Percentiles rank a stretch among this genome's conserved stretches.
These are phyloP conservation scores for Mallotus villosus DNA, from an alignment of 2,797 vertebrate species.

Conservation along the genomic window DNA sequence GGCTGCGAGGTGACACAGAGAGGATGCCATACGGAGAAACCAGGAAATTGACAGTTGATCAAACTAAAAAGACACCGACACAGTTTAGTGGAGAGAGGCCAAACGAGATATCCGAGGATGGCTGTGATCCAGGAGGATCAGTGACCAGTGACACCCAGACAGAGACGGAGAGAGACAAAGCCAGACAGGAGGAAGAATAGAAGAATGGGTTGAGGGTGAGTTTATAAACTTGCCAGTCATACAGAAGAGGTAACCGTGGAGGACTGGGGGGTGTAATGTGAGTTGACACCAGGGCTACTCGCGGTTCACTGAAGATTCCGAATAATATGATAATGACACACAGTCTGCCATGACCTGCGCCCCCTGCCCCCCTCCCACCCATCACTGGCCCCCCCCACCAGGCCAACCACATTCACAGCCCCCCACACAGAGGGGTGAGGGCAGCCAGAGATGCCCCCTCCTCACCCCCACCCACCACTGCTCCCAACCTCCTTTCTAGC, in stretches of 20 bases:
- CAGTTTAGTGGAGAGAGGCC: slow-evolving; percentile 1
- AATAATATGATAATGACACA: slow-evolving; percentile 44
- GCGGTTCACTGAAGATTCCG: slow-evolving; percentile 26
- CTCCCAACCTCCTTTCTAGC: not conserved
- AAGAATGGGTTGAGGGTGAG: not conserved
- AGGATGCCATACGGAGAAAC: slow-evolving; percentile 16
- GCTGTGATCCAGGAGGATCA: slow-evolving; percentile 13
- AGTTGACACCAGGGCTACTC: slow-evolving; percentile 29
- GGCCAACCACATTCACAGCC: slow-evolving; percentile 1
- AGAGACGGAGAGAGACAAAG: not conserved
- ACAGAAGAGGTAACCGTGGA: too few species aligned
- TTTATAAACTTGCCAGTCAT: slow-evolving; percentile 26
- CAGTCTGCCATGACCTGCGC: slow-evolving; percentile 13
- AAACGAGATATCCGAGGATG: too few species aligned
- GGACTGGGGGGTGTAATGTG: slow-evolving; percentile 29
- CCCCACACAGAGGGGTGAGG: not conserved
- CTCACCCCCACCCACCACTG: not conserved
- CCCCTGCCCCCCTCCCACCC: slow-evolving; percentile 8
- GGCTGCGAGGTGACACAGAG: not conserved
- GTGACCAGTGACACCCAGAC: not conserved
- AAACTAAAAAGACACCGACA: too few species aligned
- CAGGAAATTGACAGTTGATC: too few species aligned
- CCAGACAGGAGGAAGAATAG: not conserved
- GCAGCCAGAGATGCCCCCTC: not conserved
- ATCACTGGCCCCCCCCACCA: slow-evolving; percentile 12